Evolutionary conservation across 2,888 invertebrate genomes (phyloP).

Genomic region (Tipula confusa): DNA sequence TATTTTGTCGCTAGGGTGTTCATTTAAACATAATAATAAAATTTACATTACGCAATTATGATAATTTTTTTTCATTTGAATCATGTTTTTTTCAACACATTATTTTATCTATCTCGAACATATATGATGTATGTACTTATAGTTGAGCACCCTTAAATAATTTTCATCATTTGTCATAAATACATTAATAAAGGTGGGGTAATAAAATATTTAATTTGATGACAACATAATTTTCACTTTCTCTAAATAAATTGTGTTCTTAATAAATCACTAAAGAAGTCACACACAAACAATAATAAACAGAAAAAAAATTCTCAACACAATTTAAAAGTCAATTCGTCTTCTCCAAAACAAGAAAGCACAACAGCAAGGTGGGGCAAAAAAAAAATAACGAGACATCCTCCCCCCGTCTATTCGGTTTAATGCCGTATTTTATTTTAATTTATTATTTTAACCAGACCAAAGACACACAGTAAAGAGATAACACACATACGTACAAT

Average conservation of each 20-base stretch:
- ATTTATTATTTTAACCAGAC: slow-evolving; percentile 25
- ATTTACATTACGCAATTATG: no score
- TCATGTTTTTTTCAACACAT: no score
- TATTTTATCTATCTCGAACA: no score
- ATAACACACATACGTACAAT: background rate
- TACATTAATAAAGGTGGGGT: background rate
- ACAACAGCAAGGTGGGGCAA: background rate
- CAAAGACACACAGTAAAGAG: slow-evolving; percentile 3
- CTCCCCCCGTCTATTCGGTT: background rate
- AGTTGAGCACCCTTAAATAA: no score
- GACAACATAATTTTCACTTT: slow-evolving; percentile 20
- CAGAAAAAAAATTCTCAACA: background rate
- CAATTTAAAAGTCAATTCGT: slow-evolving; percentile 25
- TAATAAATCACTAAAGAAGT: background rate
- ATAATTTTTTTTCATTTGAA: no score
- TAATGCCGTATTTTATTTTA: background rate
- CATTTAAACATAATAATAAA: no score
- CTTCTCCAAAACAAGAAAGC: slow-evolving; percentile 8
- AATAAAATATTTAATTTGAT: background rate
- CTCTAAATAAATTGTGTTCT: background rate
- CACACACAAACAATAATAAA: background rate
- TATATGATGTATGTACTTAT: no score
- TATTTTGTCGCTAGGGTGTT: no score
- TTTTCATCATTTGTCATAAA: background rate
- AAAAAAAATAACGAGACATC: background rate